phyloP scores from a whole-genome alignment of 2,113 vertebrate genomes.

The Apaloderma vittatum region DNA sequence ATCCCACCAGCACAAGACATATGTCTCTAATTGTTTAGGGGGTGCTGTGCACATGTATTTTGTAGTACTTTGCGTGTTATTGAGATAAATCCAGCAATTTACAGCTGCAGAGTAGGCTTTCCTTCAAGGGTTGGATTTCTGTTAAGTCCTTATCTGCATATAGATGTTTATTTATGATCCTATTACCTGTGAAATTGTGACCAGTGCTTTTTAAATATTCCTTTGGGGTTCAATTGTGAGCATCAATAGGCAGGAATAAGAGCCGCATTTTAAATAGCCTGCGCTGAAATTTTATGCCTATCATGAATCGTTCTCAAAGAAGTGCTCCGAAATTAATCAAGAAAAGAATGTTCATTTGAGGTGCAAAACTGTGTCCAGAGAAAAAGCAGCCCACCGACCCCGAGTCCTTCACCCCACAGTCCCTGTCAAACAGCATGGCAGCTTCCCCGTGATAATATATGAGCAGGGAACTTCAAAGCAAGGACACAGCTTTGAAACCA shows the following conservation, averaged over 20 bases:
- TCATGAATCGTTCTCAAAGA: background rate
- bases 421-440: background rate
- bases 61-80: background rate
- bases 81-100: constrained; percentile 49
- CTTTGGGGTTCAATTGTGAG: constrained; percentile 45
- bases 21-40: background rate
- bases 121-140: constrained; percentile 17
- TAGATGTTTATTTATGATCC: constrained; percentile 63
- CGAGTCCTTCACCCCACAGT: background rate
- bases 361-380: background rate
- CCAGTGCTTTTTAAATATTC: constrained; percentile 15
- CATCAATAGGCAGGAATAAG: constrained; percentile 48
- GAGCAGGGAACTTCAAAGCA: constrained; percentile 34
- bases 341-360: background rate
- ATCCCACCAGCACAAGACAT: background rate
- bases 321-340: background rate
- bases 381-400: background rate
- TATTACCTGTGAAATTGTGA: constrained; percentile 45
- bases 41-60: background rate
- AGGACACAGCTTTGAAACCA: background rate
- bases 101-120: constrained; percentile 26
- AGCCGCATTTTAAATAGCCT: background rate
- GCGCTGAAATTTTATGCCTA: background rate
- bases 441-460: background rate
- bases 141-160: constrained; percentile 50